These are phyloP conservation scores for Doryteuthis pealeii DNA, from an alignment of 1,140 invertebrate genomes.

Conservation along the genomic window DNA sequence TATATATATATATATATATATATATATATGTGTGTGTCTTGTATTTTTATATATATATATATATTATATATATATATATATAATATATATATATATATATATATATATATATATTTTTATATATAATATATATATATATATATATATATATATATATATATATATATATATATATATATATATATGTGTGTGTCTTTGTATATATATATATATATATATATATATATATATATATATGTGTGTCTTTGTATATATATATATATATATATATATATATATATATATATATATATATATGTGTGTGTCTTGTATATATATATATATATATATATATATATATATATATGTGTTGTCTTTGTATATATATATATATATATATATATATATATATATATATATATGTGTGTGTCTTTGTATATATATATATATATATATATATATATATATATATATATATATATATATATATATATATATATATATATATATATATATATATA, in stretches of 20 bases:
- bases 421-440: neutral
- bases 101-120: slow-evolving; percentile 1
- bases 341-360: no score
- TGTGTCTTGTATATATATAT: no score
- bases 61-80: neutral
- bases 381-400: neutral
- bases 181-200: no score
- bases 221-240: no score
- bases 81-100: neutral
- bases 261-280: no score
- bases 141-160: no score
- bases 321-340: no score
- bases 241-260: no score
- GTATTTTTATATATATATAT: neutral
- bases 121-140: neutral
- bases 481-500: neutral
- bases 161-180: no score
- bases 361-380: no score
- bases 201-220: no score
- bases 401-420: neutral
- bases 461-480: neutral
- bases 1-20: slow-evolving; percentile 1
- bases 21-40: neutral
- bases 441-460: neutral
- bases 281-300: no score